Evolutionary conservation across 2,888 invertebrate species (phyloP), one percentile per base, ranked within the genome.

Genomic region (Pycnomerus fuliginosus): DNA sequence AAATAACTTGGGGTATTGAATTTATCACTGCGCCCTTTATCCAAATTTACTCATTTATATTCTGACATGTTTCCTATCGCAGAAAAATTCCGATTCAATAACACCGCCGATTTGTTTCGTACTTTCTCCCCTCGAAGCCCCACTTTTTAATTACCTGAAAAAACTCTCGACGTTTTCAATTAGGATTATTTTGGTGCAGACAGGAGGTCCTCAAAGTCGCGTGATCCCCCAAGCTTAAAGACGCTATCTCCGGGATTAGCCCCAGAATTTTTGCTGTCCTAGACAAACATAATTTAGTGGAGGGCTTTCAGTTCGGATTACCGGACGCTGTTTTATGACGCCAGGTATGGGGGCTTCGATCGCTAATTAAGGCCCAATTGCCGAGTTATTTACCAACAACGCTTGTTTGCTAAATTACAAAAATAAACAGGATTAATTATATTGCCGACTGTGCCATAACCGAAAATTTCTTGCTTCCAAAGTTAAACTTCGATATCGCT

Each of bases 1-100:
- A 44, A 44, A 40, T 39, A 39, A 33, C 30, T 14, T 30, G 36
- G 16, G 16, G 39, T 29, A 44, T 44, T 44, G 44, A 34, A 44
- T 39, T 37, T 44, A 44, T 44, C 44, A 38, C 44, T 24, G 23
- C 32, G 30, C 25, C 35, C 29, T 39, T 44, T 45, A 40, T 35
- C 31, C 24, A 45, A 40, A 32, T 45, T 41, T 36, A 22, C 41
- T 45, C 40, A 45, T 45, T 45, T 45, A 40, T 41, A 43, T 43
- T 43, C 42, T 30, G 42, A 43, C 42, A 13, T 36, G 42, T 43
- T 43, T 43, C 22, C 42, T 28, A 34, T 41, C 16, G 27, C 23
- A 13, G 16, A 31, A 32, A 22, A 29, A 32, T 33, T 34, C 22
- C 35, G 12, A 29, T 34, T 41, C 28, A 28, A 41, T 34, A 41